Evolutionary conservation across 2,888 invertebrate genomes (phyloP).

Genomic region (Neoaliturus tenellus): DNA sequence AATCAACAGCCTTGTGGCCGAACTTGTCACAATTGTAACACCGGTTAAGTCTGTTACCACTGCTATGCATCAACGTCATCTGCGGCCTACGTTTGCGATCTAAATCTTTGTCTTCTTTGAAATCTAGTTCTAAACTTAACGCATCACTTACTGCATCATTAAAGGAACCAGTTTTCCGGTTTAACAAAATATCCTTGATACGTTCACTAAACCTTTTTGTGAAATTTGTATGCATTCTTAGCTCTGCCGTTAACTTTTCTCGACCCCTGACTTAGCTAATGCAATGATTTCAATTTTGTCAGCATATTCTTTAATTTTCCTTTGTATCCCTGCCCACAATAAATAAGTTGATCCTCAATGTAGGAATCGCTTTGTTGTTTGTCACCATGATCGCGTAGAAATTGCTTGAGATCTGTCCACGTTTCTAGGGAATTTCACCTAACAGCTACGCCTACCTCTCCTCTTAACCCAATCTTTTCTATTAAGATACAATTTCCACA

Average conservation of each 20-base stretch:
- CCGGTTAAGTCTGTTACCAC: neutral
- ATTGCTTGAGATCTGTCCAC: neutral
- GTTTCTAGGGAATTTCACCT: neutral
- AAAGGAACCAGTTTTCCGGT: neutral
- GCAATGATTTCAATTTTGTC: slow-evolving; percentile 23
- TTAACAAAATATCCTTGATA: neutral
- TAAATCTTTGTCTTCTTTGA: neutral
- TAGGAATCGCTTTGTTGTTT: slow-evolving; percentile 29
- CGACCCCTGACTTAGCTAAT: neutral
- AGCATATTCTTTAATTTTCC: neutral
- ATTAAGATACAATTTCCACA: neutral
- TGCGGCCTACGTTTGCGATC: neutral
- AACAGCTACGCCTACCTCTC: slow-evolving; percentile 6
- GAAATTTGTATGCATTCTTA: slow-evolving; percentile 15
- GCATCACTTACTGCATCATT: slow-evolving; percentile 34
- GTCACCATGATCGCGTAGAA: neutral
- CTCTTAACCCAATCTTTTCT: slow-evolving; percentile 27
- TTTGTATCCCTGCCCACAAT: neutral
- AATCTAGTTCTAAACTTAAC: neutral
- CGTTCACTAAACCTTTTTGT: neutral
- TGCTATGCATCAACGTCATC: neutral
- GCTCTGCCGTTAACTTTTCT: neutral
- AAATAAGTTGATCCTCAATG: slow-evolving; percentile 26
- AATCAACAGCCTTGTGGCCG: slow-evolving; percentile 5
- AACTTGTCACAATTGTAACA: slow-evolving; percentile 15